These are phyloP conservation scores for Parapristionchus giblindavisi DNA, from an alignment of 2,888 invertebrate species.

Conservation along the genomic window DNA sequence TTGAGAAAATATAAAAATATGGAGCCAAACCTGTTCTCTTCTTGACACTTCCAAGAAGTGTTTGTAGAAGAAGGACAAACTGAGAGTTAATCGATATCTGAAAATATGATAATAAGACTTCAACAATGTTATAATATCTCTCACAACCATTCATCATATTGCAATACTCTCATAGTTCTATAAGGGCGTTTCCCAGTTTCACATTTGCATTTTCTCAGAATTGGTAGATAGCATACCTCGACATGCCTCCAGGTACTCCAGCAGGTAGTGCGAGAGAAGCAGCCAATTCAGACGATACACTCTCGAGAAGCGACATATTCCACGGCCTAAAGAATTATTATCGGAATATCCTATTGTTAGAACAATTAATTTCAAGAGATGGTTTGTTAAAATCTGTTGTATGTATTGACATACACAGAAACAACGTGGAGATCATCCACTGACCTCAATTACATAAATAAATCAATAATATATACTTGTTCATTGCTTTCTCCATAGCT, in stretches of 20 bases:
- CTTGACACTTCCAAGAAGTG: conserved; percentile 71
- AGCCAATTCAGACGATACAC: background rate
- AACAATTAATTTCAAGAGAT: background rate
- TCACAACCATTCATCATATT: no score
- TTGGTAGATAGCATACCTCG: conserved; percentile 72
- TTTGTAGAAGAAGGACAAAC: conserved; percentile 76
- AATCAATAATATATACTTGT: conserved; percentile 67
- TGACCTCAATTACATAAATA: conserved; percentile 70
- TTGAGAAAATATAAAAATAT: no score
- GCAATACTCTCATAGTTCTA: no score
- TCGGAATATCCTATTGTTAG: background rate
- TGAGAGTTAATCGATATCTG: conserved; percentile 82
- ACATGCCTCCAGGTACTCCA: conserved; percentile 77
- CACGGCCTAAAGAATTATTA: background rate
- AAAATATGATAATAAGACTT: conserved; percentile 5
- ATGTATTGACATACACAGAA: no score
- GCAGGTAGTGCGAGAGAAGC: conserved; percentile 14
- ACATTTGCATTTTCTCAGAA: no score
- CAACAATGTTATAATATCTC: no score
- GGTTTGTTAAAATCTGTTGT: no score
- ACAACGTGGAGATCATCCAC: no score
- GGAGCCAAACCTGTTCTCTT: conserved; percentile 40
- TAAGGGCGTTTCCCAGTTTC: no score
- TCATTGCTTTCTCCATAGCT: conserved; percentile 76
- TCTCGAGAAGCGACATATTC: conserved; percentile 18